Base-by-base conservation (phyloP, 2,797 vertebrate species). In the Lepus townsendii region DNA sequence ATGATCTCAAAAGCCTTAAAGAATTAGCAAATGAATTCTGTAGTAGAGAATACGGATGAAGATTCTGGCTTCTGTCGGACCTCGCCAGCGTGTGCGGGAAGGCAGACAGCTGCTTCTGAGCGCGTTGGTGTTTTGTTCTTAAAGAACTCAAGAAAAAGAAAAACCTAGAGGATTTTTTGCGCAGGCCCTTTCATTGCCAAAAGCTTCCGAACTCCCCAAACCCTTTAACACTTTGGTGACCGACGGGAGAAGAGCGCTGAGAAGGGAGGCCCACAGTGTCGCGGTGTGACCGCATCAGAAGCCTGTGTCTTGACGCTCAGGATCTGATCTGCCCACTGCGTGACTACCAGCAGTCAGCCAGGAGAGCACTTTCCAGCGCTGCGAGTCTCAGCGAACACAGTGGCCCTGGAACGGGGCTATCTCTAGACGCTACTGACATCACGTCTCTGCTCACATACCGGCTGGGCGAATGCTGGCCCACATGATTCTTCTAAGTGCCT, bases 381-480 rank as follows among this genome's bases (percentile, higher is more conserved):
- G 87, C 0, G 57, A 77, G 69, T 90, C 95, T 97, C 95, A 83
- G 83, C 94, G 96, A 96, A 95, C 95, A 85, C 66, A 88, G 95
- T 77, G 87, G 42, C 78, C 82, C 69, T 89, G 96, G 95, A 97
- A 91, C 80, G 93, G 90, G 54, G 96, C 96, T 96, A 90, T 94
- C 82, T 98, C 75, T 91, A 90, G 95, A 90, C 73, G 4, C 68
- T 92, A 73, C 86, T 96, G 96, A 96, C 95, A 95, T 97, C 93
- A 42, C 91, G 90, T 96, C 93, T 98, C 96, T 97, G 96, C 96
- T 98, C 97, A 96, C 97, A 50, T 94, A 92, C 93, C 82, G 90
- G 32, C 82, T 97, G 96, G 79, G 93, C 98, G 98, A 98, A 97
- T 96, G 97, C 92, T 93, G 94, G 96, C 97, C 95, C 66, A 66